Base-by-base conservation (phyloP, 2,113 vertebrate genomes). In the Argyrosomus japonicus region DNA sequence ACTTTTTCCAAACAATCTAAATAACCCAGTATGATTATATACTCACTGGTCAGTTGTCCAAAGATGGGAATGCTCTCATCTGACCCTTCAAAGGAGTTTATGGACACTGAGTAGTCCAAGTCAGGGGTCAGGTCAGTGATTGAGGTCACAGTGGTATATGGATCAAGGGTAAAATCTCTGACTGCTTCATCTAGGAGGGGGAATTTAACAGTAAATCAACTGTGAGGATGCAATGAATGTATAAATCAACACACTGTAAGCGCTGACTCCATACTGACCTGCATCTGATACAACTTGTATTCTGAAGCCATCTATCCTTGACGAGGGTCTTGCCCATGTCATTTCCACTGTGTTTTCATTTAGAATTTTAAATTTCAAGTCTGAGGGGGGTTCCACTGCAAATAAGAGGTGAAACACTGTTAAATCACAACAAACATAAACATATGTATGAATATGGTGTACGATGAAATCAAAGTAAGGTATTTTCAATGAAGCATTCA, bases 351-450 rank as follows among this genome's bases (percentile, higher is more conserved):
- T 97, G 94, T 96, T 97, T 93, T 99, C 98, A 97, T 98, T 97
- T 96, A 98, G 93, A 96, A 99, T 99, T 96, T 97, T 97, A 97
- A 98, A 99, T 96, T 97, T 98, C 95, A 99, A 97, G 92, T 98
- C 94, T 96, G 97, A 96, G 57, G 98, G 98, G 83, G 98, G 96
- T 58, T 98, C 97, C 96, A 99, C 98, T 99, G 97, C 82, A 97
- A 98, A 94, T 21, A 84, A 91, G 81, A 92, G n/a, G 92, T 89
- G 63, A 88, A 60, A 81, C 21, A 40, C 40, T 32, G 90, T 95
- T 88, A 95, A 83, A 81, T 92, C 88, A 82, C 90, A 88, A n/a
- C 17, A 43, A 57, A 63, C 4, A 51, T 11, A 47, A 7, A 29
- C 3, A 6, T 14, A 4, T 83, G 88, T 89, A 81, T 88, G 1